phyloP scores from a whole-genome alignment of 2,888 invertebrate genomes.

The Spicauda simplicius region DNA sequence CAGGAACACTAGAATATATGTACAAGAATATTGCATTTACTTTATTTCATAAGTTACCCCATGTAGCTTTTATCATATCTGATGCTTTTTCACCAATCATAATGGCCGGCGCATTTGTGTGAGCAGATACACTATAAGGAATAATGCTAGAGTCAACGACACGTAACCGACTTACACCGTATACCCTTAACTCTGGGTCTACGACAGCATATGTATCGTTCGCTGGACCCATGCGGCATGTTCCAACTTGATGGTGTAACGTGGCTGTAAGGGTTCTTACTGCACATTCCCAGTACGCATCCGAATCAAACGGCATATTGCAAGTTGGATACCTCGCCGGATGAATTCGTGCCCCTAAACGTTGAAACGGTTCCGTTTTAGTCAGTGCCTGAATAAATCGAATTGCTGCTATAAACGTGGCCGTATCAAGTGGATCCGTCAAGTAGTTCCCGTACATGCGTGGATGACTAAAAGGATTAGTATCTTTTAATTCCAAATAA shows the following conservation, averaged over 20 bases:
- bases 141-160: conserved; percentile 89
- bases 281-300: conserved; percentile 90
- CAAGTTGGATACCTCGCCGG: conserved; percentile 83
- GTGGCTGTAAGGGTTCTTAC: conserved; percentile 86
- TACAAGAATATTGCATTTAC: background rate
- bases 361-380: conserved; percentile 85
- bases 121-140: conserved; percentile 86
- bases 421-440: conserved; percentile 84
- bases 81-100: conserved; percentile 90
- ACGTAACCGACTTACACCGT: conserved; percentile 85
- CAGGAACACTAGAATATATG: background rate
- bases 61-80: conserved; percentile 85
- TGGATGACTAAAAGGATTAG: conserved; percentile 90
- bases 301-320: conserved; percentile 77
- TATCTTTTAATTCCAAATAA: conserved; percentile 87
- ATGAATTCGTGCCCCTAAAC: conserved; percentile 80
- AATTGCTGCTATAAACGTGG: conserved; percentile 85
- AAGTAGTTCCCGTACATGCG: conserved; percentile 92
- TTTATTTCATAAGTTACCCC: conserved; percentile 47
- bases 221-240: conserved; percentile 89
- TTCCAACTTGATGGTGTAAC: conserved; percentile 87
- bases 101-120: conserved; percentile 88
- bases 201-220: conserved; percentile 87
- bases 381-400: conserved; percentile 86
- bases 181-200: conserved; percentile 85